Base-by-base conservation (phyloP, 1,140 invertebrate genomes). In the Sminthurides bifidus region DNA sequence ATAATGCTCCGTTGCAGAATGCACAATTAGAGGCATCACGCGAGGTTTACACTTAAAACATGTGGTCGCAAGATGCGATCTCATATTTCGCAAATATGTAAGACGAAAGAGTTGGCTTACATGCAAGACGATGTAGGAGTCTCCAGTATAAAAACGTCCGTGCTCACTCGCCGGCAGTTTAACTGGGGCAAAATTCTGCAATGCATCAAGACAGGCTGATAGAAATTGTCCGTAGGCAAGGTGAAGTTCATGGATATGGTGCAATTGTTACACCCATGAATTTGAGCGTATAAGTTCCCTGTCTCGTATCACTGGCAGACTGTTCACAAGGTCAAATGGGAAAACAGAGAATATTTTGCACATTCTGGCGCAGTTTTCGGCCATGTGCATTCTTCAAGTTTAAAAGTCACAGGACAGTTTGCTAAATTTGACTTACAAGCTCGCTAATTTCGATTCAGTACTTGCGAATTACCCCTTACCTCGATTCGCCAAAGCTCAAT, bases 91-190 rank as follows among this genome's bases (percentile, higher is more conserved):
- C n/a, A n/a, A n/a, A n/a, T n/a, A n/a, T n/a, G n/a, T n/a, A n/a
- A n/a, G n/a, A n/a, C n/a, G n/a, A n/a, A n/a, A n/a, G n/a, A n/a
- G n/a, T n/a, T n/a, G 15, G 17, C 79, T 81, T 77, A 92, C 87
- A 74, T 83, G 81, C 2, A 93, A 71, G 40, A 92, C 72, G 51
- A 93, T 89, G 71, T 92, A 93, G 1, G 87, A 92, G 71, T 93
- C 90, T 14, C 90, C 90, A 53, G 78, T 80, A 68, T 82, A 85
- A 71, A 93, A 92, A 69, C 87, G 86, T n/a, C 90, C 90, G 71
- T 83, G 83, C 61, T 90, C 82, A 50, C 76, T 77, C 61, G 77
- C 75, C 0, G 83, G 77, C 59, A 87, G 85, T 1, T 76, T 71
- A 17, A 84, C 82, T 3, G 87, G 83, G 66, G 84, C 78, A 66